Evolutionary conservation across 1,140 invertebrate genomes (phyloP), one percentile per base, ranked within the genome.

Genomic region (Anastrepha obliqua): DNA sequence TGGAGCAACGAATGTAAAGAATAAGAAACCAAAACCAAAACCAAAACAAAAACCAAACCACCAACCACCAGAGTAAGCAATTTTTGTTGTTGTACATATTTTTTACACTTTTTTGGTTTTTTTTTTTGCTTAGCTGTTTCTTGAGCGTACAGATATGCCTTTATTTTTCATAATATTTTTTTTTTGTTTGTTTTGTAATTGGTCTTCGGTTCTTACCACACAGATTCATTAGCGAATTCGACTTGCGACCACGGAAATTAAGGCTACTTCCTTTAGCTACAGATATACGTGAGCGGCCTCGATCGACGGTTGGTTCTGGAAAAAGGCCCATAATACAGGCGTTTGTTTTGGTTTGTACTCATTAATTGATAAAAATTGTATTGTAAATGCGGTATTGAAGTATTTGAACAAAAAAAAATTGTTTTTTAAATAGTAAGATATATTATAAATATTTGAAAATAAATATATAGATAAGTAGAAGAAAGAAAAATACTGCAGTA

Each of bases 221-320:
- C 95, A 98, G 95, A 96, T 98, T 97, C 97, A 97, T 97, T 95
- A 98, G 95, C 94, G 97, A 98, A 96, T 96, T 97, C 94, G 97
- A 97, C 95, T 98, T 98, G 96, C 97, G 96, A 93, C 96, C 95
- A 92, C 94, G 93, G 91, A 94, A 94, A 94, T 95, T 94, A 94
- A 94, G 94, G 91, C 94, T 94, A 94, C 94, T 94, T 92, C 94
- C 93, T 93, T 93, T 93, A 89, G 93, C 92, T 90, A 93, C 91
- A 89, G 92, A 92, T 90, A 93, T 93, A 90, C 92, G 91, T 91
- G 92, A 93, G 87, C 93, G 92, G 89, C 93, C 93, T 90, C 93
- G 91, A 90, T 93, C 93, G 87, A 92, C 91, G 89, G 91, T 89
- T 91, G 92, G 91, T 90, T 93, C 92, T 93, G 92, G 87, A 93